Conservation (phyloP, 2,888 invertebrate genomes). For the Ceratothoa steindachneri region DNA sequence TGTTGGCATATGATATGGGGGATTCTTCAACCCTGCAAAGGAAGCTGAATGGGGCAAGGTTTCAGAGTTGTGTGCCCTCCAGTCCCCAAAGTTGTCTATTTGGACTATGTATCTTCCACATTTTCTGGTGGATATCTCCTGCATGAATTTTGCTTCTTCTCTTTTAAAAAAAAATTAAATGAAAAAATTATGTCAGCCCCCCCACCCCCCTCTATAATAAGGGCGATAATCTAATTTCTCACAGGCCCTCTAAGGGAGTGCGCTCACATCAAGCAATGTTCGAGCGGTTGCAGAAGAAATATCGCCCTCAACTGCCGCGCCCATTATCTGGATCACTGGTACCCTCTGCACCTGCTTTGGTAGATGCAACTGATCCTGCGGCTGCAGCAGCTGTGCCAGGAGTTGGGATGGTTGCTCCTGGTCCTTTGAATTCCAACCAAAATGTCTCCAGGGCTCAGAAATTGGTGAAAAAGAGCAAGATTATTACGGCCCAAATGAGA, state of each 20-base stretch:
- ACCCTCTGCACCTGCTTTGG: constrained; percentile 20
- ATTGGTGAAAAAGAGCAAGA: constrained; percentile 43
- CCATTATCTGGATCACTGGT: constrained; percentile 25
- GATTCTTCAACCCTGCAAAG: too few relatives aligned
- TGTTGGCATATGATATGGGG: too few relatives aligned
- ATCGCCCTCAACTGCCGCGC: constrained; percentile 35
- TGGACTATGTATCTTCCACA: too few relatives aligned
- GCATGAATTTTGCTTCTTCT: too few relatives aligned
- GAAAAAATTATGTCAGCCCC: too few relatives aligned
- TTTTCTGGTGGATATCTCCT: too few relatives aligned
- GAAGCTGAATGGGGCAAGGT: too few relatives aligned
- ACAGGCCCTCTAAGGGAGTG: background rate
- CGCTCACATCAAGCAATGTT: constrained; percentile 19
- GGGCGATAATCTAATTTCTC: too few relatives aligned
- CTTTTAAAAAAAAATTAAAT: too few relatives aligned
- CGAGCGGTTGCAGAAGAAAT: constrained; percentile 37
- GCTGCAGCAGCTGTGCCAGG: constrained; percentile 1
- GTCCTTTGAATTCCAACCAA: constrained; percentile 4
- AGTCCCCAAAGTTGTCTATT: too few relatives aligned
- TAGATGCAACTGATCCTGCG: constrained; percentile 25
- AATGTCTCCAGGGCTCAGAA: constrained; percentile 40
- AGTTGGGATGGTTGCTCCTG: background rate
- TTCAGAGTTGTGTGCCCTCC: too few relatives aligned
- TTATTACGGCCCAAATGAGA: constrained; percentile 44
- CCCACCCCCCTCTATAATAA: too few relatives aligned